phyloP scores from a whole-genome alignment of 2,888 invertebrate species.

The Acleris literana region DNA sequence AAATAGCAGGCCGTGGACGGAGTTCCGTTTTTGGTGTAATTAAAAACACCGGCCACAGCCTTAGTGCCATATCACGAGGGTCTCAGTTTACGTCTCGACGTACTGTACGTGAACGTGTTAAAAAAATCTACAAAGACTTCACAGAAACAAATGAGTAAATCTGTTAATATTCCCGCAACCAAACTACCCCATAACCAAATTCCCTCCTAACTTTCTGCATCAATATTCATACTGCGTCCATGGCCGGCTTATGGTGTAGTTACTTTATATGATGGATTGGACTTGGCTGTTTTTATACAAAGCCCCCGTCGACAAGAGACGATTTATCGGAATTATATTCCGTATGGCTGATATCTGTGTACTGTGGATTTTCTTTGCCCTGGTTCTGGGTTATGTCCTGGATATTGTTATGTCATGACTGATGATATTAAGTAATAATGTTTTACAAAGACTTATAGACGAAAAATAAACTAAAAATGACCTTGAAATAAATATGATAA shows the following conservation, averaged over 20 bases:
- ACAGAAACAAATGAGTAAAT: too few relatives aligned
- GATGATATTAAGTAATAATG: neutral
- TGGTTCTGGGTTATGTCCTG: slow-evolving; percentile 9
- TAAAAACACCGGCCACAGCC: too few relatives aligned
- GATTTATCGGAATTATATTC: slow-evolving; percentile 29
- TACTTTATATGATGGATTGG: slow-evolving; percentile 30
- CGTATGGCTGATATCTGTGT: slow-evolving; percentile 22
- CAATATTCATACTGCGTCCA: slow-evolving; percentile 31
- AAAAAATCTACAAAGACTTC: too few relatives aligned
- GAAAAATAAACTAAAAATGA: too few relatives aligned
- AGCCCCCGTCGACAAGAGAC: slow-evolving; percentile 16
- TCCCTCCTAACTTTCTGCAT: slow-evolving; percentile 27
- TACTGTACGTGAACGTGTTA: too few relatives aligned
- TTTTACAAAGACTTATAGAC: too few relatives aligned
- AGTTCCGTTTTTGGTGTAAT: too few relatives aligned
- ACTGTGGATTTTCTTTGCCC: slow-evolving; percentile 19
- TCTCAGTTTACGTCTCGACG: too few relatives aligned
- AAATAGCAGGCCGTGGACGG: too few relatives aligned
- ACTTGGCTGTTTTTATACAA: slow-evolving; percentile 25
- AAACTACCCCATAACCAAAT: neutral
- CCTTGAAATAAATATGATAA: too few relatives aligned
- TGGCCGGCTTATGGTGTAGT: slow-evolving; percentile 23
- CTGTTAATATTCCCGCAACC: too few relatives aligned
- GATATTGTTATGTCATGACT: neutral
- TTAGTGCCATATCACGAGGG: too few relatives aligned